Percentiles rank a stretch among this genome's conserved stretches.
Conservation (phyloP, 2,113 vertebrate species). For the Ageneiosus marmoratus region DNA sequence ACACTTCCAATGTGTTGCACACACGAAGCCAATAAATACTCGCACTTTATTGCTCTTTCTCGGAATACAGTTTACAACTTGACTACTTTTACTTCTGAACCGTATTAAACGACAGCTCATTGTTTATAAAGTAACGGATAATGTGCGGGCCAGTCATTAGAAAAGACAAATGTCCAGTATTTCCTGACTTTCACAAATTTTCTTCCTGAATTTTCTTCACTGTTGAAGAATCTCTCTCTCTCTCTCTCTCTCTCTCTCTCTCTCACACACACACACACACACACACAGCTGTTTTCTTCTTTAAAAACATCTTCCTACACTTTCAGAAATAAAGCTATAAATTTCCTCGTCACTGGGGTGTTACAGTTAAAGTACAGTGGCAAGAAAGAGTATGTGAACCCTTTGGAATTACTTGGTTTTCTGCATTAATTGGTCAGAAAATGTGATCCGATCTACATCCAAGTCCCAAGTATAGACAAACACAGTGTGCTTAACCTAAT, state of each 20-base stretch:
- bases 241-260: too few species aligned
- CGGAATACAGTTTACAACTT: not conserved
- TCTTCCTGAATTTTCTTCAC: not conserved
- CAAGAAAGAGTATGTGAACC: too few species aligned
- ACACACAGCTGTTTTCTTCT: too few species aligned
- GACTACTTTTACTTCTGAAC: not conserved
- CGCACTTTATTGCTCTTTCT: not conserved
- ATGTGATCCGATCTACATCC: too few species aligned
- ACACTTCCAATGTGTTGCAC: not conserved
- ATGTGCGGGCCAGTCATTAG: too few species aligned
- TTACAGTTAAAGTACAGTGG: too few species aligned
- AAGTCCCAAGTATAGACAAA: too few species aligned
- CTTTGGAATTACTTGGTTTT: too few species aligned
- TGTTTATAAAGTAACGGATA: not conserved
- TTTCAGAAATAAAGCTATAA: too few species aligned
- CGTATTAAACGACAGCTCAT: not conserved
- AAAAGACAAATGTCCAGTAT: not conserved
- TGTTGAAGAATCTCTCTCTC: not conserved
- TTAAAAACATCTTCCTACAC: not conserved
- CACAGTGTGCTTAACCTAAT: too few species aligned
- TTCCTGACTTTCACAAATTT: not conserved
- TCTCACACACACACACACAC: not conserved
- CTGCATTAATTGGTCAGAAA: too few species aligned
- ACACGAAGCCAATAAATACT: not conserved
- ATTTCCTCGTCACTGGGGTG: too few species aligned